phyloP scores from a whole-genome alignment of 2,888 invertebrate species.

The Cheilosia soror region DNA sequence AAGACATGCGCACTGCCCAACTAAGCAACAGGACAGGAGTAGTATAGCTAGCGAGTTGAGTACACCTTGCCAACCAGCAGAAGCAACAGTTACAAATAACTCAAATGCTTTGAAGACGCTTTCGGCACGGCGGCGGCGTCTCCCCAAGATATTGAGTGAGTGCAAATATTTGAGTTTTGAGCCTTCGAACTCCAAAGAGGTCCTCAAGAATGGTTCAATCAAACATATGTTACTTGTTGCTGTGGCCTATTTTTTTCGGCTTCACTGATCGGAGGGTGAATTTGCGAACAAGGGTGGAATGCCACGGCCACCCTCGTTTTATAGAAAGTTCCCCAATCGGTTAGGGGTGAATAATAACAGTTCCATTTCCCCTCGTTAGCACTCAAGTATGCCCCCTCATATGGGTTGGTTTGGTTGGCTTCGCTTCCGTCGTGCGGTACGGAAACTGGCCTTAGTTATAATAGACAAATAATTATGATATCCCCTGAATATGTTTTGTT shows the following conservation, averaged over 20 bases:
- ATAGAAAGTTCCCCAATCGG: conserved; percentile 57
- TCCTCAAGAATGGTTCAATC: conserved; percentile 37
- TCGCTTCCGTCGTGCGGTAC: conserved; percentile 4
- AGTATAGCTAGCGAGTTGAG: conserved; percentile 5
- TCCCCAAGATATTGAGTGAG: conserved; percentile 45
- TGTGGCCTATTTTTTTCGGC: conserved; percentile 61
- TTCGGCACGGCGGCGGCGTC: too few relatives aligned
- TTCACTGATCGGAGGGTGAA: conserved; percentile 6
- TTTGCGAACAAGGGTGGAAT: conserved; percentile 16
- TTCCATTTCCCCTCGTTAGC: conserved; percentile 54
- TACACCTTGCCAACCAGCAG: conserved; percentile 22
- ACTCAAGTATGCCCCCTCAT: conserved; percentile 10
- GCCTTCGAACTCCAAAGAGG: conserved; percentile 44
- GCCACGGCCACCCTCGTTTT: conserved; percentile 7
- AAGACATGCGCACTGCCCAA: conserved; percentile 42
- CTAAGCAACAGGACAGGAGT: conserved; percentile 65
- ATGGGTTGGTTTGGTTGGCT: conserved; percentile 18
- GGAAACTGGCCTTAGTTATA: conserved; percentile 66
- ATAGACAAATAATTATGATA: conserved; percentile 76
- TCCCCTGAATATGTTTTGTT: conserved; percentile 65
- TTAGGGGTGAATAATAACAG: conserved; percentile 11
- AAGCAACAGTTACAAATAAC: conserved; percentile 67
- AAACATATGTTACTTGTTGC: conserved; percentile 72
- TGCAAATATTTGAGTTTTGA: conserved; percentile 31
- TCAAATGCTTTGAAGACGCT: conserved; percentile 48